Evolutionary conservation across 1,140 invertebrate genomes (phyloP).

Genomic region (Leptestheria dahalacensis): DNA sequence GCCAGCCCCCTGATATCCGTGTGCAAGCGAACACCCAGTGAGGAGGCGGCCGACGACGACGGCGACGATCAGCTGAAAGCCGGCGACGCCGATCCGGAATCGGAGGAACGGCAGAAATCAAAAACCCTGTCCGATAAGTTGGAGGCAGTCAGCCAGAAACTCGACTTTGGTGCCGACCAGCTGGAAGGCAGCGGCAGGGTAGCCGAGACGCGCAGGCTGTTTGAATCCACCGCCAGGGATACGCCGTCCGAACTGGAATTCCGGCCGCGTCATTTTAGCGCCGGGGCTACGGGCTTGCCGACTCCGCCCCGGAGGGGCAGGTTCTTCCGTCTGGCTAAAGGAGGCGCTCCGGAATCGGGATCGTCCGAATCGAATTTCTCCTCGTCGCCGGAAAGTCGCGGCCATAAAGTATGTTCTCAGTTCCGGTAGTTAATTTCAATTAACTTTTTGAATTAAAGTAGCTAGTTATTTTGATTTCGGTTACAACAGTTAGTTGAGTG

Average conservation of each 20-base stretch:
- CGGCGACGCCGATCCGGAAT: no score
- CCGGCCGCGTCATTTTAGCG: conserved; percentile 8
- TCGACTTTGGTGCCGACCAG: neutral
- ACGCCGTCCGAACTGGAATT: neutral
- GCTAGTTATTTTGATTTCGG: no score
- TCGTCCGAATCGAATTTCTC: neutral
- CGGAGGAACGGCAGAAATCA: no score
- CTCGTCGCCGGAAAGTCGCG: conserved; percentile 12
- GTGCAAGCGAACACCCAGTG: neutral
- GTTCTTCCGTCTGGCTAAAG: neutral
- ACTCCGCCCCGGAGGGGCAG: neutral
- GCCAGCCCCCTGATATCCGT: neutral
- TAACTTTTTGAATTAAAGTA: no score
- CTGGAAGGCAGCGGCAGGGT: neutral
- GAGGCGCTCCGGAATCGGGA: neutral
- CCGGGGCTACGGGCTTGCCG: neutral
- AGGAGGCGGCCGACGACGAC: neutral
- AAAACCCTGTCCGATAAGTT: no score
- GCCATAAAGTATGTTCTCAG: conserved; percentile 5
- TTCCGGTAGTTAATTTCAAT: neutral
- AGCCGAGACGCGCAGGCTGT: neutral
- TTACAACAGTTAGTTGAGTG: no score
- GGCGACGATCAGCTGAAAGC: neutral
- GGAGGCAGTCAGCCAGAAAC: neutral
- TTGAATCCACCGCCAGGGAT: neutral